Conservation (phyloP, 1,140 invertebrate genomes). For the Hetaerina americana region DNA sequence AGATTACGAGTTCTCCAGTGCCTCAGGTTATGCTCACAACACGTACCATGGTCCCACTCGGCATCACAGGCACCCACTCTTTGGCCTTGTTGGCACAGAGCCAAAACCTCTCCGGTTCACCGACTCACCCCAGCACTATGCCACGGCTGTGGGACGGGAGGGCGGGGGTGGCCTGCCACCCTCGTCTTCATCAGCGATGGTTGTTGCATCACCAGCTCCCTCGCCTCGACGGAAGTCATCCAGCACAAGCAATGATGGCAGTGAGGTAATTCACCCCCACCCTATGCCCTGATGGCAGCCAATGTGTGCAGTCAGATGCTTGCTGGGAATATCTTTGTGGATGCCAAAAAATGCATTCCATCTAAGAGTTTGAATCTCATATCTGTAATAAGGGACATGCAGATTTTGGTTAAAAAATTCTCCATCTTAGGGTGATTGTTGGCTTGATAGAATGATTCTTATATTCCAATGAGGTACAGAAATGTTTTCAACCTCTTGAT, state of each 20-base stretch:
- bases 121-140: conserved; percentile 58
- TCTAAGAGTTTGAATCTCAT: too few relatives aligned
- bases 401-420: too few relatives aligned
- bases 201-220: conserved; percentile 42
- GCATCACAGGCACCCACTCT: conserved; percentile 56
- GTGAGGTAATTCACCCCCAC: conserved; percentile 24
- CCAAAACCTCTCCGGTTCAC: conserved; percentile 57
- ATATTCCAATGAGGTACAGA: too few relatives aligned
- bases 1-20: conserved; percentile 43
- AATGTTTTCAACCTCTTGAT: too few relatives aligned
- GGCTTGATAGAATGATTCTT: too few relatives aligned
- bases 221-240: conserved; percentile 54
- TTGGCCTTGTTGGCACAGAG: conserved; percentile 33
- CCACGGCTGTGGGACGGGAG: conserved; percentile 13
- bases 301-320: too few relatives aligned
- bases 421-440: too few relatives aligned
- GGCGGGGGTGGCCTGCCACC: conserved; percentile 6
- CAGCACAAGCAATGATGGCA: conserved; percentile 45
- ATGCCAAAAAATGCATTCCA: too few relatives aligned
- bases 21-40: conserved; percentile 60
- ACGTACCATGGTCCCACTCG: conserved; percentile 79
- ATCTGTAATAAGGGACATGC: too few relatives aligned
- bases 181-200: conserved; percentile 13
- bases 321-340: too few relatives aligned
- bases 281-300: neutral